Conservation (phyloP, 1,140 invertebrate species). For the Papilio machaon region DNA sequence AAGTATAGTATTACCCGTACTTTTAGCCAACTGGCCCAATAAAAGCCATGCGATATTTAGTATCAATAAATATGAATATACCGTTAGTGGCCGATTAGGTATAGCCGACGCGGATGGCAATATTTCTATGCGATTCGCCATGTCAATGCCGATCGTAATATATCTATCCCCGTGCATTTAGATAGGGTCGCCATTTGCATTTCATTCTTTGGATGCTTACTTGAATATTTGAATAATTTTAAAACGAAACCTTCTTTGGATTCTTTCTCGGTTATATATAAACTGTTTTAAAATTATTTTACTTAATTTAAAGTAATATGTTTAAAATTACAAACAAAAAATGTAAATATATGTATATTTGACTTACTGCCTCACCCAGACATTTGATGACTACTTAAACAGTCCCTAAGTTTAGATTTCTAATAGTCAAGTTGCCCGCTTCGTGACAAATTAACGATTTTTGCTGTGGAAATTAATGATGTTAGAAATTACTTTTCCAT, state of each 20-base stretch:
- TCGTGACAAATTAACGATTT: background rate
- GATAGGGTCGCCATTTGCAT: slow-evolving; percentile 39
- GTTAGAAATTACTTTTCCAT: too few species aligned
- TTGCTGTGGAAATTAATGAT: background rate
- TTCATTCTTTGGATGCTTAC: slow-evolving; percentile 23
- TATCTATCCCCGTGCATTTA: slow-evolving; percentile 64
- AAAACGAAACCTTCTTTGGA: background rate
- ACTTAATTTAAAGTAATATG: background rate
- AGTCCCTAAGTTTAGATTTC: too few species aligned
- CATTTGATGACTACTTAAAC: too few species aligned
- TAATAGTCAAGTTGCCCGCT: background rate
- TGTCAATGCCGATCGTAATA: slow-evolving; percentile 44
- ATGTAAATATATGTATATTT: background rate
- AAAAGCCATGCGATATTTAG: slow-evolving; percentile 58
- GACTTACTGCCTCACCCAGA: too few species aligned
- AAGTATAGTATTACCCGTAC: slow-evolving; percentile 48
- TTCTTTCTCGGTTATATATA: background rate
- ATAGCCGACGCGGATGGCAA: slow-evolving; percentile 43
- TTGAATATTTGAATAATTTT: slow-evolving; percentile 33
- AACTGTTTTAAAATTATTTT: background rate
- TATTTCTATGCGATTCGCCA: slow-evolving; percentile 51
- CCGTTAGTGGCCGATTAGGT: slow-evolving; percentile 49
- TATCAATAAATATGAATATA: slow-evolving; percentile 60
- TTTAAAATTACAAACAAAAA: background rate
- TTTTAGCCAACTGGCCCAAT: slow-evolving; percentile 61